A percentile compares a stretch with the other conserved stretches of the same genome.
Conservation (phyloP, 2,797 vertebrate genomes). For the Coendou prehensilis region DNA sequence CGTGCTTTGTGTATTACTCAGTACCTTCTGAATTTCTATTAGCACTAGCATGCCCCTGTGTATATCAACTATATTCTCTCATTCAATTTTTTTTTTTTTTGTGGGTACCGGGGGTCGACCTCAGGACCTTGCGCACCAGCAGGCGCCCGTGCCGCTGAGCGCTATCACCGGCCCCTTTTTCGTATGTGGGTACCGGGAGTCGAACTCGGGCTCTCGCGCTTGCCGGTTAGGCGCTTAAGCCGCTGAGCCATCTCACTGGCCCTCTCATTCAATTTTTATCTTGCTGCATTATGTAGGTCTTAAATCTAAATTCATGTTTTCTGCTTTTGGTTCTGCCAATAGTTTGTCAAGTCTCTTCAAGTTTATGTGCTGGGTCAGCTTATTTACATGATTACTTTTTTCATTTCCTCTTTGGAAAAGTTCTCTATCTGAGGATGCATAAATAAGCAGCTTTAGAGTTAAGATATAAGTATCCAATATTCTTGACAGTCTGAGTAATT, state of each 20-base stretch:
- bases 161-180: no score
- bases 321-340: neutral
- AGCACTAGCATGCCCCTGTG: neutral
- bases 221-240: no score
- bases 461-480: neutral
- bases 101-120: no score
- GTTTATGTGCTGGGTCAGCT: conserved; percentile 38
- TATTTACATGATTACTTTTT: conserved; percentile 11
- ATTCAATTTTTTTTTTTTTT: no score
- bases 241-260: no score
- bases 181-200: no score
- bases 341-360: neutral
- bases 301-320: neutral
- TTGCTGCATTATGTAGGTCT: neutral
- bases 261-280: neutral
- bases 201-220: no score
- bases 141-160: no score
- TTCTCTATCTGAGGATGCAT: neutral
- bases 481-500: conserved; percentile 23
- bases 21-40: neutral
- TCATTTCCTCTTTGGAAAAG: neutral
- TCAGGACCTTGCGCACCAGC: no score
- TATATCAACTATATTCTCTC: neutral
- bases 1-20: neutral
- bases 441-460: neutral